Conservation (phyloP, 2,888 invertebrate genomes). For the Conchocele bisecta region DNA sequence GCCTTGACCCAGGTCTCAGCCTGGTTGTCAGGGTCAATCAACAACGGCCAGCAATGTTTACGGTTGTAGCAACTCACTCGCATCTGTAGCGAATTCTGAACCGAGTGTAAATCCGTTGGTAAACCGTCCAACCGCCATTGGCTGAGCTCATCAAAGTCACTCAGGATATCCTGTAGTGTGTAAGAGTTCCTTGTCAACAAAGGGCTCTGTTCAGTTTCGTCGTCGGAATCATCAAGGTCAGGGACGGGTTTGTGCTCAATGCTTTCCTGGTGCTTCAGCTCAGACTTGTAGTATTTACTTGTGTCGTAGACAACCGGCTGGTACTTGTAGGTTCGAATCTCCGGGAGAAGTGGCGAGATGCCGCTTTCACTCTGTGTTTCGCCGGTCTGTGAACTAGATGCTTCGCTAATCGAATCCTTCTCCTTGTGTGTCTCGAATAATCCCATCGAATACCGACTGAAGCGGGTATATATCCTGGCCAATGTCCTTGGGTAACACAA, state of each 20-base stretch:
- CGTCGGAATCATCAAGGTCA: constrained; percentile 67
- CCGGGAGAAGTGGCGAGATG: constrained; percentile 53
- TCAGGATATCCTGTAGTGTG: constrained; percentile 76
- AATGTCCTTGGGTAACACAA: constrained; percentile 51
- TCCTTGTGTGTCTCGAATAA: constrained; percentile 58
- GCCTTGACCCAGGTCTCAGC: constrained; percentile 80
- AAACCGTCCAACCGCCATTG: constrained; percentile 76
- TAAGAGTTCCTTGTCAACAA: constrained; percentile 73
- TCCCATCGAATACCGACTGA: constrained; percentile 47
- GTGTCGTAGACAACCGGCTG: constrained; percentile 75
- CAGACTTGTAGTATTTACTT: constrained; percentile 76
- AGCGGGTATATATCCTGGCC: constrained; percentile 61
- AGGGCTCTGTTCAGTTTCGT: constrained; percentile 70
- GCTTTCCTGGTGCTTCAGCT: constrained; percentile 72
- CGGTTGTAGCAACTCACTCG: constrained; percentile 74
- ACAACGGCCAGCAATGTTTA: constrained; percentile 79
- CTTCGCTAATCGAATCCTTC: constrained; percentile 58
- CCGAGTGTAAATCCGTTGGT: constrained; percentile 78
- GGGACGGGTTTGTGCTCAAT: constrained; percentile 69
- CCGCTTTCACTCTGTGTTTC: constrained; percentile 60
- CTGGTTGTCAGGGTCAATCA: constrained; percentile 81
- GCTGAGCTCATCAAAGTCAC: constrained; percentile 78
- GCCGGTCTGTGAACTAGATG: constrained; percentile 54
- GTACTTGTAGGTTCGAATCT: constrained; percentile 73
- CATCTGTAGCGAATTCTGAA: constrained; percentile 80